A percentile compares a stretch with the other conserved stretches of the same genome.
phyloP scores from a whole-genome alignment of 2,888 invertebrate species.

The Mythimna lalbum region DNA sequence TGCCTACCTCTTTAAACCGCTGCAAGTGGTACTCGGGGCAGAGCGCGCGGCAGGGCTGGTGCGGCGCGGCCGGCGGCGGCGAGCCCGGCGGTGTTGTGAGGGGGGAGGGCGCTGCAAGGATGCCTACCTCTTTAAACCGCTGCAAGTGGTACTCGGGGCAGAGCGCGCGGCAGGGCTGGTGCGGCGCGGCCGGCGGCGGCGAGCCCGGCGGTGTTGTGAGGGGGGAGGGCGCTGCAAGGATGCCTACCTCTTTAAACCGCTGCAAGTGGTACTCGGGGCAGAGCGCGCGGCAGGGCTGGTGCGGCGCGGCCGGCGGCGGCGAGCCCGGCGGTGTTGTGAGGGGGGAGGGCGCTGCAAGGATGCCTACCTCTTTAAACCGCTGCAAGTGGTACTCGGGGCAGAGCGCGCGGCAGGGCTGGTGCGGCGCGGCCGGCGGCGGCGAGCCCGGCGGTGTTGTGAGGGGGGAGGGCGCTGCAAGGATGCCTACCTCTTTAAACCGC shows the following conservation, averaged over 20 bases:
- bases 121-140: conserved; percentile 59
- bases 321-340: conserved; percentile 73
- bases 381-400: conserved; percentile 86
- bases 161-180: conserved; percentile 78
- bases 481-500: conserved; percentile 59
- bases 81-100: conserved; percentile 73
- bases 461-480: too few species aligned
- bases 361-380: conserved; percentile 59
- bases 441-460: conserved; percentile 73
- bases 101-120: too few species aligned
- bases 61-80: conserved; percentile 73
- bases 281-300: conserved; percentile 78
- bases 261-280: conserved; percentile 86
- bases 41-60: conserved; percentile 78
- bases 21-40: conserved; percentile 86
- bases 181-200: conserved; percentile 73
- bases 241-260: conserved; percentile 59
- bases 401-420: conserved; percentile 78
- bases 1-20: conserved; percentile 59
- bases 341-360: too few species aligned
- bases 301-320: conserved; percentile 73
- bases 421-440: conserved; percentile 73
- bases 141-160: conserved; percentile 86
- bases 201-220: conserved; percentile 73
- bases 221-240: too few species aligned